Base-by-base conservation (phyloP, 2,888 invertebrate species). In the Tenthredo livida region DNA sequence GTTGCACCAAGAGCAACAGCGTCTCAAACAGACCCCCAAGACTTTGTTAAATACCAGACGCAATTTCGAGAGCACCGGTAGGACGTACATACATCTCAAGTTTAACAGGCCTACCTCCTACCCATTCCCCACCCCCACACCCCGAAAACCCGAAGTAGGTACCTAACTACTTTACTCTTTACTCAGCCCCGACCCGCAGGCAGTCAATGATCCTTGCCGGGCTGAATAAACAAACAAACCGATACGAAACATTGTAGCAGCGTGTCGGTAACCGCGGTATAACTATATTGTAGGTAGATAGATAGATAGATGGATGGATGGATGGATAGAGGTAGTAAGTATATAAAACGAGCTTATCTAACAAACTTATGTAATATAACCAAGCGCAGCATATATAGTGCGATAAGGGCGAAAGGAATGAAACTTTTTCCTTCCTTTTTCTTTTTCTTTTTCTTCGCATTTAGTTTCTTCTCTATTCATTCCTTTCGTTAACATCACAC, bases 201-300 rank as follows among this genome's bases (percentile, higher is more conserved):
- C 67, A 58, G 84, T 84, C 86, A 85, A 86, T 80, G 61, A 72
- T 84, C 61, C 54, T 83, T 77, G 75, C 4, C 43, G 40, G 80
- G 37, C 80, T 80, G 65, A 61, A 80, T 80, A 86, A 70, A 77
- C 84, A 84, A 75, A 84, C 72, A 84, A 75, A 54, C 72, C 72
- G 75, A 75, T 72, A 84, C 25, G 84, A 67, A 73, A 80, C 82
- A 83, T 85, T 67, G 73, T 73, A 73, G 21, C 29, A 73, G 21
- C 29, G 47, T 17, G 7, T 50, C 70, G 85, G 54, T 47, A 84
- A 65, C n/a, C 61, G n/a, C 67, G 65, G 25, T 37, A 61, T 40
- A 75, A 29, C 78, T 54, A 58, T 78, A 80, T 80, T 80, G 61
- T 80, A 80, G 21, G 54, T n/a, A 21, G 58, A 58, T 72, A 54